Evolutionary conservation across 1,140 invertebrate genomes (phyloP).

Genomic region (Pseudomyrmex concolor): DNA sequence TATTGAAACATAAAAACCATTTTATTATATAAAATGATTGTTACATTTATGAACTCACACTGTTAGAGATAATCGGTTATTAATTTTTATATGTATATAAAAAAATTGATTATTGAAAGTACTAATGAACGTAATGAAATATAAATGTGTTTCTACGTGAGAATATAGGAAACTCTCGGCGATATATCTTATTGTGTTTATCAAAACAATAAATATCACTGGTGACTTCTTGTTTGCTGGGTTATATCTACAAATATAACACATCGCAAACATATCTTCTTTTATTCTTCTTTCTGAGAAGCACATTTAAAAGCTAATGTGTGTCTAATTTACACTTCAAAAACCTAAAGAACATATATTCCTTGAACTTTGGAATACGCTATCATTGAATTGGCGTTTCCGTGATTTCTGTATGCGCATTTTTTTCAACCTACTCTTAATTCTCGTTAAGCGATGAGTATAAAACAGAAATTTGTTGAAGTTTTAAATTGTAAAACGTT

Average conservation of each 20-base stretch:
- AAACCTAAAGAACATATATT: background rate
- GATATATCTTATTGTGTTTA: background rate
- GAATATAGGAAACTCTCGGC: background rate
- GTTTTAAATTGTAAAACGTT: background rate
- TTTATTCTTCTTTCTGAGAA: conserved; percentile 34
- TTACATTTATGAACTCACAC: too few relatives aligned
- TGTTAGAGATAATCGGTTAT: too few relatives aligned
- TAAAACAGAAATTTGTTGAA: background rate
- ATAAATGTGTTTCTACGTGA: background rate
- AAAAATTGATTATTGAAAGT: background rate
- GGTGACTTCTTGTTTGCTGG: background rate
- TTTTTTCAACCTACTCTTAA: background rate
- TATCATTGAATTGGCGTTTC: background rate
- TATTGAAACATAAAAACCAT: too few relatives aligned
- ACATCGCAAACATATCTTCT: conserved; percentile 19
- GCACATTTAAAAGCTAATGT: conserved; percentile 5
- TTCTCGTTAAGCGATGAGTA: background rate
- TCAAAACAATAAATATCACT: background rate
- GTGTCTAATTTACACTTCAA: conserved; percentile 38
- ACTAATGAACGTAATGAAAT: background rate
- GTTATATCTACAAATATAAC: conserved; percentile 3
- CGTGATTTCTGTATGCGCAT: background rate
- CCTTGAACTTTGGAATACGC: background rate
- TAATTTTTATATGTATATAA: too few relatives aligned
- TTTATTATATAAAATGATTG: too few relatives aligned